phyloP scores from a whole-genome alignment of 1,140 invertebrate species.

The Chlorops oryzae region DNA sequence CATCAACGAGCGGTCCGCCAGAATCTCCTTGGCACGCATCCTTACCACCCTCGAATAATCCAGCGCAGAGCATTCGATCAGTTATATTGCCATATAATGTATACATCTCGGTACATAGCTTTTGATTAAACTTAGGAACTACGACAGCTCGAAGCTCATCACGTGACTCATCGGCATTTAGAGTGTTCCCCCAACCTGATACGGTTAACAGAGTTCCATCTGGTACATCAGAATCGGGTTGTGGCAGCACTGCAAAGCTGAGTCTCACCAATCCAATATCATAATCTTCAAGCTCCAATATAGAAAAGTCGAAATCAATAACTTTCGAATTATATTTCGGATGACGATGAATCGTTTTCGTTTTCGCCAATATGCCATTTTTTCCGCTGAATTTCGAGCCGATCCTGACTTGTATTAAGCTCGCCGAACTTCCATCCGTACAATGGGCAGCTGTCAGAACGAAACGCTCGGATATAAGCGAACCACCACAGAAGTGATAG shows the following conservation, averaged over 20 bases:
- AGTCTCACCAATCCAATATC: slow-evolving; percentile 15
- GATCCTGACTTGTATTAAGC: slow-evolving; percentile 24
- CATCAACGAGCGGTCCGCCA: slow-evolving; percentile 45
- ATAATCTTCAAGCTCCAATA: slow-evolving; percentile 31
- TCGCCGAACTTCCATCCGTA: slow-evolving; percentile 38
- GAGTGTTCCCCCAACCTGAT: slow-evolving; percentile 49
- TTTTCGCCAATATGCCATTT: slow-evolving; percentile 31
- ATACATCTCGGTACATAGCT: slow-evolving; percentile 39
- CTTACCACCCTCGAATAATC: slow-evolving; percentile 57
- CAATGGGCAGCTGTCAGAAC: slow-evolving; percentile 53
- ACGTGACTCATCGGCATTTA: slow-evolving; percentile 19
- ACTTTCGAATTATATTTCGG: slow-evolving; percentile 30
- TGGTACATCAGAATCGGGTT: slow-evolving; percentile 20
- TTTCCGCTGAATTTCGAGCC: slow-evolving; percentile 26
- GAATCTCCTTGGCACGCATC: slow-evolving; percentile 64
- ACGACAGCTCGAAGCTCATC: slow-evolving; percentile 43
- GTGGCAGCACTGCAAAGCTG: slow-evolving; percentile 23
- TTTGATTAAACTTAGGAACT: slow-evolving; percentile 43
- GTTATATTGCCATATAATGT: slow-evolving; percentile 47
- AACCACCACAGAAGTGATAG: slow-evolving; percentile 58
- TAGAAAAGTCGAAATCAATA: slow-evolving; percentile 42
- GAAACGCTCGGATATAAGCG: slow-evolving; percentile 54
- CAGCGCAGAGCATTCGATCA: slow-evolving; percentile 64
- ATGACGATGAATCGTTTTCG: slow-evolving; percentile 34
- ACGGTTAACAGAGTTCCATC: slow-evolving; percentile 38